Conservation (phyloP, 2,888 invertebrate species). For the Drosophila merina region DNA sequence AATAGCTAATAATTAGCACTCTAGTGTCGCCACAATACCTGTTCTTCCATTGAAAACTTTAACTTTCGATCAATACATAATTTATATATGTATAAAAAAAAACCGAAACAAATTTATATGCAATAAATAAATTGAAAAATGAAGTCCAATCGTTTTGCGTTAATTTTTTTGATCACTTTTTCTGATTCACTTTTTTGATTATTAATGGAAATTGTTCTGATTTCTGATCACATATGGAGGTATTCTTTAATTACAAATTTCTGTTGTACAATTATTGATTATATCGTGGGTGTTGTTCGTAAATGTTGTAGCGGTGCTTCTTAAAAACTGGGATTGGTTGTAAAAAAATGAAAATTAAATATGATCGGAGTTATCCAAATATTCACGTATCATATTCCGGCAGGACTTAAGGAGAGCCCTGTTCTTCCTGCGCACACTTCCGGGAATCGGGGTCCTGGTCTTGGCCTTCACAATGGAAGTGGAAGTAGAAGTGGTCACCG, state of each 20-base stretch:
- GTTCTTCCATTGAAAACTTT: conserved; percentile 75
- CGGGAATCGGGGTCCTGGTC: conserved; percentile 14
- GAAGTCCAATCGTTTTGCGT: conserved; percentile 17
- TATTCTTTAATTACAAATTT: neutral
- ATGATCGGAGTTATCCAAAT: conserved; percentile 66
- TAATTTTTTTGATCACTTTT: neutral
- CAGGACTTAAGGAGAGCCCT: conserved; percentile 64
- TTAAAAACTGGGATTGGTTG: conserved; percentile 3
- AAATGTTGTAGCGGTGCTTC: neutral
- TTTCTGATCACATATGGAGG: neutral
- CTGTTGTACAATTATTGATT: conserved; percentile 1
- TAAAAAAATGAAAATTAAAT: conserved; percentile 28
- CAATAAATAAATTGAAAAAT: conserved; percentile 76
- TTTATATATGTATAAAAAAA: conserved; percentile 55
- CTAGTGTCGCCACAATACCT: conserved; percentile 78
- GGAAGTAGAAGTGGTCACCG: neutral
- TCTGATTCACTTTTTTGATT: neutral
- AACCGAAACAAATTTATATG: conserved; percentile 73
- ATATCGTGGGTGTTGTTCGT: neutral
- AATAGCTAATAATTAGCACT: conserved; percentile 79
- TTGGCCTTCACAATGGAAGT: conserved; percentile 51
- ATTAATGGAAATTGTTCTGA: neutral
- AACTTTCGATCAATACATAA: conserved; percentile 51
- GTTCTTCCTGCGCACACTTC: conserved; percentile 44
- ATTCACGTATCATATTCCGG: conserved; percentile 71